phyloP scores from a whole-genome alignment of 1,140 invertebrate species.

The Eulimnadia texana region DNA sequence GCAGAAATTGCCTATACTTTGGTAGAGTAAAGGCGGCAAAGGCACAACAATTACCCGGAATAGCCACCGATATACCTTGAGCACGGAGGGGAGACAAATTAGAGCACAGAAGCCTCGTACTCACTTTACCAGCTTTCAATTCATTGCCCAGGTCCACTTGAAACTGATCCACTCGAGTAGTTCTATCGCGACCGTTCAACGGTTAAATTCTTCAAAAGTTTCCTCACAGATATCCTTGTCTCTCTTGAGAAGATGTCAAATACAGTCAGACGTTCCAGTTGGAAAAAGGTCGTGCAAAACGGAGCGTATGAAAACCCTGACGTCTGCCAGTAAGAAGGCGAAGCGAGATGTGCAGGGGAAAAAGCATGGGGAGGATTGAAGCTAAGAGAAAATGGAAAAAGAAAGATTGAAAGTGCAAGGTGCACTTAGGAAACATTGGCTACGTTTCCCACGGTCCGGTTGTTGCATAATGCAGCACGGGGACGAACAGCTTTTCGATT shows the following conservation, averaged over 20 bases:
- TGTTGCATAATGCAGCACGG: conserved; percentile 11
- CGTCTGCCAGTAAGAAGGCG: no score
- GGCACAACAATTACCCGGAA: not conserved
- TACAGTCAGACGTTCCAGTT: no score
- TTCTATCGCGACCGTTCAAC: no score
- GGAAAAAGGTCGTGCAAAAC: no score
- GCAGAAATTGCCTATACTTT: not conserved
- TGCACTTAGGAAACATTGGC: not conserved
- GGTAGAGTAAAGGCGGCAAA: not conserved
- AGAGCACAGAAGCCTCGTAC: not conserved
- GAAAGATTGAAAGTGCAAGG: not conserved
- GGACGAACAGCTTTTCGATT: not conserved
- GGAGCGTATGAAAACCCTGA: no score
- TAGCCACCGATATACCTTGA: not conserved
- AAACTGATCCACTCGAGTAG: not conserved
- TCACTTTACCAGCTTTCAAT: not conserved
- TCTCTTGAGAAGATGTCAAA: no score
- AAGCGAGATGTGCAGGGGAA: not conserved
- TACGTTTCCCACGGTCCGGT: conserved; percentile 9
- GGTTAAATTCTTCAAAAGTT: no score
- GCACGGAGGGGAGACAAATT: not conserved
- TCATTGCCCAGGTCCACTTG: not conserved
- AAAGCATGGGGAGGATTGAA: not conserved
- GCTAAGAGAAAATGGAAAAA: not conserved
- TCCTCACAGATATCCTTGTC: no score